Percentiles rank a stretch among this genome's conserved stretches.
Evolutionary conservation across 2,888 invertebrate genomes (phyloP).

Genomic region (Hybos culiciformis): DNA sequence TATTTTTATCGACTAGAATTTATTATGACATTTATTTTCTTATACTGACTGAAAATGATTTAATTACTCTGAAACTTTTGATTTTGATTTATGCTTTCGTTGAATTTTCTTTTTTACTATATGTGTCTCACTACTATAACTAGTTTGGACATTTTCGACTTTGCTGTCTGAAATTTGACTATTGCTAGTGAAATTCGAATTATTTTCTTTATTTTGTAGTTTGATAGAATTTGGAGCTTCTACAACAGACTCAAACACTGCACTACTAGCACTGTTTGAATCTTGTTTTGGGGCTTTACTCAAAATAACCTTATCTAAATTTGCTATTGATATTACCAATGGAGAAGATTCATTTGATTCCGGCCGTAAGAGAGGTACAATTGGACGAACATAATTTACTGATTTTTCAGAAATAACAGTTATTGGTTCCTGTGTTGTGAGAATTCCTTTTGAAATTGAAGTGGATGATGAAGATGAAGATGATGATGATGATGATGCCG

Average conservation of each 20-base stretch:
- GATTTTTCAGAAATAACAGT: constrained; percentile 5
- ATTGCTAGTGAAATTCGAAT: not conserved
- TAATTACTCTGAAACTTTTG: too few relatives aligned
- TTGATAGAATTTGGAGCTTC: constrained; percentile 19
- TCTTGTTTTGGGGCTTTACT: constrained; percentile 28
- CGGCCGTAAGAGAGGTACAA: constrained; percentile 31
- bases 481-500: constrained; percentile 4
- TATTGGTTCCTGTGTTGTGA: constrained; percentile 3
- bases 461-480: not conserved
- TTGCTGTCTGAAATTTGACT: constrained; percentile 15
- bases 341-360: constrained; percentile 36
- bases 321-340: constrained; percentile 35
- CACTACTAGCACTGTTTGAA: constrained; percentile 27
- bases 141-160: constrained; percentile 17
- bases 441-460: too few relatives aligned
- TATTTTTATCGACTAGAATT: too few relatives aligned
- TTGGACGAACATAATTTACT: constrained; percentile 29
- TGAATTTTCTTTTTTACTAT: constrained; percentile 26
- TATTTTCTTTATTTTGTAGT: not conserved
- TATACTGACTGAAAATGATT: too few relatives aligned
- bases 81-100: constrained; percentile 19
- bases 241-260: constrained; percentile 23
- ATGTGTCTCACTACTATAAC: constrained; percentile 29
- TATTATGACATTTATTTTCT: too few relatives aligned
- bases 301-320: constrained; percentile 34